Conservation (phyloP, 2,113 vertebrate species). For the Sinocyclocheilus anophthalmus region DNA sequence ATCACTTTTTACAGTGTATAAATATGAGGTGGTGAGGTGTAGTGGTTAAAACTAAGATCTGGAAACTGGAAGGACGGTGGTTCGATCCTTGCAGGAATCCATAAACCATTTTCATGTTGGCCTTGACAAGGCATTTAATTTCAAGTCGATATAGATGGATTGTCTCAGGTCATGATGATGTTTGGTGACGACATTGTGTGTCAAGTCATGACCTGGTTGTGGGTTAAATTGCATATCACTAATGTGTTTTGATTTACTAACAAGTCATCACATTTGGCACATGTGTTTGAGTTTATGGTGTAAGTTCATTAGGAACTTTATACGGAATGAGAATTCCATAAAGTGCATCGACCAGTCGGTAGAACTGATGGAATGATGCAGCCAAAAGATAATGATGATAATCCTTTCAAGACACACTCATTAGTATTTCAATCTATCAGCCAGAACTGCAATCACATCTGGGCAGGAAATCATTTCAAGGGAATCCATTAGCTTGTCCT, state of each 20-base stretch:
- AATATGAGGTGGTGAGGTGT: neutral
- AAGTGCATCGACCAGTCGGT: neutral
- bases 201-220: neutral
- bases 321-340: neutral
- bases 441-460: neutral
- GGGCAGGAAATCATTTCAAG: constrained; percentile 17
- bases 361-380: neutral
- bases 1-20: neutral
- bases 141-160: neutral
- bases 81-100: neutral
- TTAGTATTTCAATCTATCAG: constrained; percentile 7
- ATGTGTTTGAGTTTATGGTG: neutral
- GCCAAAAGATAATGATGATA: neutral
- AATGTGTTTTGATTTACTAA: neutral
- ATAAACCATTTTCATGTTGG: neutral
- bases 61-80: neutral
- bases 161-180: neutral
- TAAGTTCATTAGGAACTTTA: neutral
- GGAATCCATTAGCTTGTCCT: constrained; percentile 10
- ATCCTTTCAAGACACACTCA: constrained; percentile 6
- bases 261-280: neutral
- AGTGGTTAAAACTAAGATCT: neutral
- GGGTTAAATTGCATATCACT: neutral
- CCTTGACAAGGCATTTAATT: neutral
- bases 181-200: neutral